phyloP scores from a whole-genome alignment of 1,140 invertebrate species.

The Lucilia cuprina region DNA sequence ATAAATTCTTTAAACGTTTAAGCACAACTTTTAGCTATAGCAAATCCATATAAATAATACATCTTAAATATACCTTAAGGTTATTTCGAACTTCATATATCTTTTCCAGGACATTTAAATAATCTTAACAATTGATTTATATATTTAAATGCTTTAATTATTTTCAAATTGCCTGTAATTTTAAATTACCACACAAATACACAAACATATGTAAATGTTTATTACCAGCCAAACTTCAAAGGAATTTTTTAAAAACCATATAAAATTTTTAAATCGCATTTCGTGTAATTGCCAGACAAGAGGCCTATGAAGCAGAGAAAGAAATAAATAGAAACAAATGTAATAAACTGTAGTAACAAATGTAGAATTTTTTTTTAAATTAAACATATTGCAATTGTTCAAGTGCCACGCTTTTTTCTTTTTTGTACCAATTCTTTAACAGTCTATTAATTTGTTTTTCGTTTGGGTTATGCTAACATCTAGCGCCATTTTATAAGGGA shows the following conservation, averaged over 20 bases:
- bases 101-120: too few species aligned
- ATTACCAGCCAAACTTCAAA: neutral
- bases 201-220: too few species aligned
- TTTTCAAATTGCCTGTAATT: neutral
- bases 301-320: neutral
- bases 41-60: too few species aligned
- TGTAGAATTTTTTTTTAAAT: constrained; percentile 13
- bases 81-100: too few species aligned
- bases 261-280: constrained; percentile 26
- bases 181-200: neutral
- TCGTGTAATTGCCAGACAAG: neutral
- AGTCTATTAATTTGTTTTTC: constrained; percentile 9
- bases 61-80: too few species aligned
- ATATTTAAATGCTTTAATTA: constrained; percentile 13
- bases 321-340: neutral
- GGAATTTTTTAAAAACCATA: constrained; percentile 21
- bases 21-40: too few species aligned
- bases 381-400: constrained; percentile 28
- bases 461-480: neutral
- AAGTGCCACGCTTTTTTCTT: too few species aligned
- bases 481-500: neutral
- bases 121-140: constrained; percentile 2
- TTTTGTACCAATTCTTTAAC: neutral
- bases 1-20: too few species aligned
- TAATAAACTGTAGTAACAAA: neutral